Conservation (phyloP, 2,797 vertebrate species). For the Fringilla coelebs region DNA sequence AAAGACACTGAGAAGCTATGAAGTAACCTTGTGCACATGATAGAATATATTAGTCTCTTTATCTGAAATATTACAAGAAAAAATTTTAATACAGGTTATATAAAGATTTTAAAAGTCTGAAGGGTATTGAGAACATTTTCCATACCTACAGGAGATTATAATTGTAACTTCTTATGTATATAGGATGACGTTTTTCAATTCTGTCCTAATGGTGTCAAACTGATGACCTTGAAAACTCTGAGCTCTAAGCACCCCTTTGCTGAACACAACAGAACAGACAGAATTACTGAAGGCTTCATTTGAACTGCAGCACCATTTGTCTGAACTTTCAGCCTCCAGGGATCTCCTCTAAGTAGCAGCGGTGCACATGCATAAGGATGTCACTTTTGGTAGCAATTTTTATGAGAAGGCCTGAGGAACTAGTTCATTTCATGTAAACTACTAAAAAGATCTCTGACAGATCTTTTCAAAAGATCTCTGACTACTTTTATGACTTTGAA, state of each 20-base stretch:
- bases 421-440: slow-evolving; percentile 7
- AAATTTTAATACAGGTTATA: background rate
- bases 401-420: background rate
- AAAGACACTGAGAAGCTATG: background rate
- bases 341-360: background rate
- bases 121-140: background rate
- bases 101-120: background rate
- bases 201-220: background rate
- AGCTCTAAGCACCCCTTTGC: background rate
- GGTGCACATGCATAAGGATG: background rate
- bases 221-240: background rate
- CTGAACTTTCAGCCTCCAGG: background rate
- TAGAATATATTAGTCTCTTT: background rate
- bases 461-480: background rate
- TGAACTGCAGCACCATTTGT: background rate
- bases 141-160: background rate
- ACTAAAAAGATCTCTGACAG: background rate
- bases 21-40: background rate
- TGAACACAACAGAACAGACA: background rate
- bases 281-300: background rate
- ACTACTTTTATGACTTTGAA: background rate
- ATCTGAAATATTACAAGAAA: background rate
- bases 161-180: background rate
- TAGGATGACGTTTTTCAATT: background rate
- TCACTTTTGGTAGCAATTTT: background rate